Conservation (phyloP, 1,140 invertebrate species). For the Diprion similis region DNA sequence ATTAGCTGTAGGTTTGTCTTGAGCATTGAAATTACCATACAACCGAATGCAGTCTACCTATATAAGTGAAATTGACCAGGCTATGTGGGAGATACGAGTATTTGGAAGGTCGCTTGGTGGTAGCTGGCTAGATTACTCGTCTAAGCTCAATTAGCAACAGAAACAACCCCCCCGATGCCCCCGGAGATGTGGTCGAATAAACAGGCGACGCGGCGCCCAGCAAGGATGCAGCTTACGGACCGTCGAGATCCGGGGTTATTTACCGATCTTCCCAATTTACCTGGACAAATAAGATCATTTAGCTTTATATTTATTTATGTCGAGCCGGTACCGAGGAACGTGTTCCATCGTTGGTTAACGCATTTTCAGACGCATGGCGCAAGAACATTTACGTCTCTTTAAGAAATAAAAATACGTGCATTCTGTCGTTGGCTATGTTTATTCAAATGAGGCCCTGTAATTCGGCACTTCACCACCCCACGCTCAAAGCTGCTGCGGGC, state of each 20-base stretch:
- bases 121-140: background rate
- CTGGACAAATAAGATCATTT: conserved; percentile 15
- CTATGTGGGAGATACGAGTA: background rate
- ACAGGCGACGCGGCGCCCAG: background rate
- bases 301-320: conserved; percentile 10
- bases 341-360: background rate
- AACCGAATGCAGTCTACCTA: background rate
- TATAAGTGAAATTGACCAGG: too few species aligned
- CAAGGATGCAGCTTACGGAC: background rate
- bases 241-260: background rate
- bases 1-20: background rate
- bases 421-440: conserved; percentile 33
- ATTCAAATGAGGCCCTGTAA: conserved; percentile 46
- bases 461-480: conserved; percentile 38
- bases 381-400: conserved; percentile 16
- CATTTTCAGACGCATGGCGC: background rate
- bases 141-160: background rate
- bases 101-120: background rate
- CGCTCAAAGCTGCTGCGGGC: background rate
- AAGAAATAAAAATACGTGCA: conserved; percentile 23
- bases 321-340: background rate
- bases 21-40: background rate
- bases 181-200: background rate
- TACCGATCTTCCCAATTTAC: conserved; percentile 5
- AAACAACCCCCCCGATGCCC: background rate